Evolutionary conservation across 2,888 invertebrate genomes (phyloP).

Genomic region (Cephonodes hylas): DNA sequence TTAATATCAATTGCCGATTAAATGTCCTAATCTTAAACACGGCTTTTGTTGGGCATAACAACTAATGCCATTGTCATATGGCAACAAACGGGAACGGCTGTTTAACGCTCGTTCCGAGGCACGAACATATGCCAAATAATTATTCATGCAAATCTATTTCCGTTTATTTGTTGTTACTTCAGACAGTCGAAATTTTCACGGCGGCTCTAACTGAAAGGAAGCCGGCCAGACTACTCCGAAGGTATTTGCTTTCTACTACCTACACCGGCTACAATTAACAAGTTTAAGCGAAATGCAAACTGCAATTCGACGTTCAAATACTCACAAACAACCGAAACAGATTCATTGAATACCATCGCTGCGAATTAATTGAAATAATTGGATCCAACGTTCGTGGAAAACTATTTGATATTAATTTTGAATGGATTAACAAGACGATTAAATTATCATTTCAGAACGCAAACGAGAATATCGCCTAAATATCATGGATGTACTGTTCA

Average conservation of each 20-base stretch:
- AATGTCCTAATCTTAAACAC: too few relatives aligned
- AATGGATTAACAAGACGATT: too few relatives aligned
- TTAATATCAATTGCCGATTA: too few relatives aligned
- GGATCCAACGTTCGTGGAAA: too few relatives aligned
- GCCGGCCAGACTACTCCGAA: background rate
- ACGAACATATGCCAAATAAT: background rate
- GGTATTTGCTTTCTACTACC: background rate
- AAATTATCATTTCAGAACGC: too few relatives aligned
- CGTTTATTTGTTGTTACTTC: background rate
- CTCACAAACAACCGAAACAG: background rate
- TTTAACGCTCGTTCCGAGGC: background rate
- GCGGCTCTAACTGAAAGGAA: background rate
- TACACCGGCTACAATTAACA: background rate
- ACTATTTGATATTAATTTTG: too few relatives aligned
- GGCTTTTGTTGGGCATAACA: too few relatives aligned
- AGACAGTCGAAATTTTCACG: background rate
- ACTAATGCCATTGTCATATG: background rate
- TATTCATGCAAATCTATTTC: background rate
- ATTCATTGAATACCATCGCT: background rate
- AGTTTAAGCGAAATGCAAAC: background rate
- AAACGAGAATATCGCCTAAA: too few relatives aligned
- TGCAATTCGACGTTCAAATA: background rate
- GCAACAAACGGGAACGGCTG: background rate
- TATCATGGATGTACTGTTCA: too few relatives aligned
- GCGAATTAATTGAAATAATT: too few relatives aligned